These are phyloP conservation scores for Setophaga petechia DNA, from an alignment of 2,113 vertebrate genomes.

Conservation along the genomic window DNA sequence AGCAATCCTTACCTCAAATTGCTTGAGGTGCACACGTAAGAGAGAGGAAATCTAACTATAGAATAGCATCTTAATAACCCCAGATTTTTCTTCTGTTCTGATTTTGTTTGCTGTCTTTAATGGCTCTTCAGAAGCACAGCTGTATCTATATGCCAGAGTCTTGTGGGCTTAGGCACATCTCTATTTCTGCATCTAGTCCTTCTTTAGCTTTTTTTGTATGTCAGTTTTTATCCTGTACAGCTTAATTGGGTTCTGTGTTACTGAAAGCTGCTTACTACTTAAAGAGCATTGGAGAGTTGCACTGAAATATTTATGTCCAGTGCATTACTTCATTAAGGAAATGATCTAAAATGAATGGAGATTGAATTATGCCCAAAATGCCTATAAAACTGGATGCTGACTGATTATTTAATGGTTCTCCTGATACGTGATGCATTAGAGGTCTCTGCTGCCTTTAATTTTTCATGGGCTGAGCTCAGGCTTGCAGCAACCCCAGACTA, in stretches of 20 bases:
- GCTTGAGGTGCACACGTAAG: not conserved
- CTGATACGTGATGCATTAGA: constrained; percentile 42
- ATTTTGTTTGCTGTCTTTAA: not conserved
- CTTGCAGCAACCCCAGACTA: not conserved
- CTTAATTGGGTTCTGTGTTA: constrained; percentile 42
- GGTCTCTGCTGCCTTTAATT: constrained; percentile 54
- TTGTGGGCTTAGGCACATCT: not conserved
- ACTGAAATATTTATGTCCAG: constrained; percentile 73
- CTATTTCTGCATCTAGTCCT: not conserved
- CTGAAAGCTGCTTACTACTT: constrained; percentile 36
- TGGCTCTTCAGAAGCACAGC: not conserved
- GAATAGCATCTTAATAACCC: not conserved
- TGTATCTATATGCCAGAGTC: not conserved
- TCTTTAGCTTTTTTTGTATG: not conserved
- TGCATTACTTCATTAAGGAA: constrained; percentile 66
- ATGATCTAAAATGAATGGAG: constrained; percentile 70
- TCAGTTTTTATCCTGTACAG: constrained; percentile 25
- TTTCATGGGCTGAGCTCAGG: constrained; percentile 40
- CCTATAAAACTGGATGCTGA: constrained; percentile 43
- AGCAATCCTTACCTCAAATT: not conserved
- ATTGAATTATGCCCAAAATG: constrained; percentile 60
- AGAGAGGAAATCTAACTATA: not conserved
- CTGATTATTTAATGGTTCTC: constrained; percentile 56
- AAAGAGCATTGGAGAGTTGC: constrained; percentile 28
- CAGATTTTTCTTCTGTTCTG: not conserved